phyloP scores from a whole-genome alignment of 2,888 invertebrate species.

The Monoplex corrugatus region DNA sequence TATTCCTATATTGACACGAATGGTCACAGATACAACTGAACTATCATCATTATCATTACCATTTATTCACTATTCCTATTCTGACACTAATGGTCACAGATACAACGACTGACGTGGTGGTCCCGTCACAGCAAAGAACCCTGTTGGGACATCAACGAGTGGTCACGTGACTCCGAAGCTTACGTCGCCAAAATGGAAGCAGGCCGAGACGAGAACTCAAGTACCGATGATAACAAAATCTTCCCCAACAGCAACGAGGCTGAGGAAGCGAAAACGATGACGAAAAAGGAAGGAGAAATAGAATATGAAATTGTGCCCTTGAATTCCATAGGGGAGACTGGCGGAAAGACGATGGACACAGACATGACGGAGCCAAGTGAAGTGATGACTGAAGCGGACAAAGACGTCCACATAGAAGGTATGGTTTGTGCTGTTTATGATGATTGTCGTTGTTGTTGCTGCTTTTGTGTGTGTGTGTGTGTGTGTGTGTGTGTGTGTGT shows the following conservation, averaged over 20 bases:
- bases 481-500: no score
- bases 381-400: no score
- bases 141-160: conserved; percentile 65
- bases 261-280: background rate
- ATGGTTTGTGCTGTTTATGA: no score
- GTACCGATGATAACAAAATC: background rate
- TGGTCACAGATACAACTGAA: background rate
- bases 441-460: no score
- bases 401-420: no score
- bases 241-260: background rate
- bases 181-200: conserved; percentile 23
- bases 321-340: no score
- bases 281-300: background rate
- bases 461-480: no score
- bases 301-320: background rate
- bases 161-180: conserved; percentile 47
- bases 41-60: background rate
- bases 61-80: background rate
- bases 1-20: no score
- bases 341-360: no score
- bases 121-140: conserved; percentile 68
- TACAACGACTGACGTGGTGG: conserved; percentile 70
- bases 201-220: no score
- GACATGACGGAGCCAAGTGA: no score
- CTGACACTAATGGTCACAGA: conserved; percentile 36